These are phyloP conservation scores for Therioaphis trifolii DNA, from an alignment of 2,888 invertebrate genomes.

Conservation along the genomic window DNA sequence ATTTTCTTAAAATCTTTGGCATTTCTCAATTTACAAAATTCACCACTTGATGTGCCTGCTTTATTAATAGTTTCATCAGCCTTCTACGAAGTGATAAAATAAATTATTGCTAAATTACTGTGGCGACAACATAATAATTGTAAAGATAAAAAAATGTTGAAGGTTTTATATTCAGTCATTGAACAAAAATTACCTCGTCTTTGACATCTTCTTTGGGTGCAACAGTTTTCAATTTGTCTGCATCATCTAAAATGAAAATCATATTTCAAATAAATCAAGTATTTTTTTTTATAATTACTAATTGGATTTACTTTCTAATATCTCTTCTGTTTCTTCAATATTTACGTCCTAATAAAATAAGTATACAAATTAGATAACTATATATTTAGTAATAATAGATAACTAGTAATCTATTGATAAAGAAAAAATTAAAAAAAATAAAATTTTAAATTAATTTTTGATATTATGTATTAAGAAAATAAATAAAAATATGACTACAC, in stretches of 20 bases:
- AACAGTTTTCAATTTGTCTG: constrained; percentile 11
- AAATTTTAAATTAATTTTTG: too few species aligned
- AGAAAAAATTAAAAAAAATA: neutral
- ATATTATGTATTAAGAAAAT: neutral
- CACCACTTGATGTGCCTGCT: constrained; percentile 29
- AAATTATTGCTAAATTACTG: neutral
- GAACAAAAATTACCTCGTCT: too few species aligned
- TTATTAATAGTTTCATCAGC: neutral
- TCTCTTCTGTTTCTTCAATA: neutral
- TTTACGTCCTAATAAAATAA: constrained; percentile 26
- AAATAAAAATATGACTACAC: neutral
- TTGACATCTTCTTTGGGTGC: neutral
- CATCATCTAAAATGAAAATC: constrained; percentile 38
- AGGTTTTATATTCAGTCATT: too few species aligned
- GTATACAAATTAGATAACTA: neutral
- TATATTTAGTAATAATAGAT: neutral
- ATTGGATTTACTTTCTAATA: constrained; percentile 14
- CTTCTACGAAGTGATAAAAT: neutral
- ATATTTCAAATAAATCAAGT: neutral
- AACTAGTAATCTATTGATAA: neutral
- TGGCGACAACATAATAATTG: neutral
- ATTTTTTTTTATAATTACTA: neutral
- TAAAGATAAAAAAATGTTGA: neutral
- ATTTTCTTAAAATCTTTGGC: constrained; percentile 32
- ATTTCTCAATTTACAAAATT: constrained; percentile 30